phyloP scores from a whole-genome alignment of 2,888 invertebrate genomes.

The Cyclophora albipunctata region DNA sequence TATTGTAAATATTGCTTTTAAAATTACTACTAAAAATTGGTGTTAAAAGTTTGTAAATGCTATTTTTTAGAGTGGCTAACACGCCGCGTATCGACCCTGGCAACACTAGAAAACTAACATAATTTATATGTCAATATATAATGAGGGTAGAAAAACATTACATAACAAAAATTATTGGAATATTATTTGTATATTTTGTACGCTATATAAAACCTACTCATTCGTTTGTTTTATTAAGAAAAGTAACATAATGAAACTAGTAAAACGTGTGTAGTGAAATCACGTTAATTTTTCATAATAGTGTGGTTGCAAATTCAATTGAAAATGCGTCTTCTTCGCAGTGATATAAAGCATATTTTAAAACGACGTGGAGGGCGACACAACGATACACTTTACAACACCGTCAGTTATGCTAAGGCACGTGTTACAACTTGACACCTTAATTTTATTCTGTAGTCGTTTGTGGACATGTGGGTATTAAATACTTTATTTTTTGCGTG shows the following conservation, averaged over 20 bases:
- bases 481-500: not conserved
- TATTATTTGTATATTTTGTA: slow-evolving; percentile 16
- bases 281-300: slow-evolving; percentile 5
- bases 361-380: slow-evolving; percentile 29
- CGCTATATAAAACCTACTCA: slow-evolving; percentile 4
- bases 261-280: no score
- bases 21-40: slow-evolving; percentile 8
- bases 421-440: slow-evolving; percentile 44
- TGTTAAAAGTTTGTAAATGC: slow-evolving; percentile 23
- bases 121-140: slow-evolving; percentile 48
- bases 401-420: slow-evolving; percentile 53
- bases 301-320: slow-evolving; percentile 4
- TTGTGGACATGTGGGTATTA: slow-evolving; percentile 7
- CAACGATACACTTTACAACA: slow-evolving; percentile 34
- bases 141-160: slow-evolving; percentile 29
- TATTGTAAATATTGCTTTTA: slow-evolving; percentile 13
- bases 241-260: no score
- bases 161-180: slow-evolving; percentile 35
- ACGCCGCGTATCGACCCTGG: slow-evolving; percentile 16
- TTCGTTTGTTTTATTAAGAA: no score
- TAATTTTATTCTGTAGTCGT: slow-evolving; percentile 12
- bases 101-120: slow-evolving; percentile 34
- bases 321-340: not conserved
- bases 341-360: slow-evolving; percentile 7
- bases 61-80: slow-evolving; percentile 12